A percentile compares a stretch with the other conserved stretches of the same genome.
These are phyloP conservation scores for Sebastes nivosus DNA, from an alignment of 2,797 vertebrate genomes.

Conservation along the genomic window DNA sequence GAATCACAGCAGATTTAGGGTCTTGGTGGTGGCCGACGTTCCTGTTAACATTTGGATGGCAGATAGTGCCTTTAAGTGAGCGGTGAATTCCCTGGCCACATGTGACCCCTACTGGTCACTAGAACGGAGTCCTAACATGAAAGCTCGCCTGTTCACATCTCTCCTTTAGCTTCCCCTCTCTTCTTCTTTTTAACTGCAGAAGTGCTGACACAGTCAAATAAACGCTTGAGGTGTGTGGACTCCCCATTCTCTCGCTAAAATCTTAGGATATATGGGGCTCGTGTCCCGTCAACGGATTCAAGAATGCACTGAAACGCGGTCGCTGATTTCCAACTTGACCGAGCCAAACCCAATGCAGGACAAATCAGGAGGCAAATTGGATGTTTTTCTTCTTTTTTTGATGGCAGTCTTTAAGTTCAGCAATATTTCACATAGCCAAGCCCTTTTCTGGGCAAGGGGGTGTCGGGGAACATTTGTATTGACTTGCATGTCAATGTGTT, in stretches of 20 bases:
- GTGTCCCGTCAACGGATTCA: slow-evolving; percentile 51
- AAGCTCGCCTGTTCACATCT: background rate
- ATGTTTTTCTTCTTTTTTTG: slow-evolving; percentile 20
- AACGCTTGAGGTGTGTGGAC: slow-evolving; percentile 13
- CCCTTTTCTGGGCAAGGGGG: slow-evolving; percentile 51
- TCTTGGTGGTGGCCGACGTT: background rate
- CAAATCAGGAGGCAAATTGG: slow-evolving; percentile 68
- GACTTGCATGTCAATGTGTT: slow-evolving; percentile 65
- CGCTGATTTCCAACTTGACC: slow-evolving; percentile 44
- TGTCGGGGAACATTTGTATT: slow-evolving; percentile 68
- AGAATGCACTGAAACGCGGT: slow-evolving; percentile 34
- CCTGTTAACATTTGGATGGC: slow-evolving; percentile 8
- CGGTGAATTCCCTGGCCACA: slow-evolving; percentile 16
- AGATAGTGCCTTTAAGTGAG: background rate
- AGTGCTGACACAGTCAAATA: slow-evolving; percentile 58
- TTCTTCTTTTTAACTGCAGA: slow-evolving; percentile 13
- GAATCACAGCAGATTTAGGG: background rate
- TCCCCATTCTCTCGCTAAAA: slow-evolving; percentile 30
- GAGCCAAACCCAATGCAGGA: slow-evolving; percentile 51
- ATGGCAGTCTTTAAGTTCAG: slow-evolving; percentile 70
- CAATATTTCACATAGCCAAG: slow-evolving; percentile 73
- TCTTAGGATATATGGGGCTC: slow-evolving; percentile 33
- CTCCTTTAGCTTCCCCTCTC: slow-evolving; percentile 1
- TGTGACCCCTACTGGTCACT: slow-evolving; percentile 64
- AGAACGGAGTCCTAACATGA: background rate